Conservation (phyloP, 2,113 vertebrate genomes). For the Atractosteus spatula region DNA sequence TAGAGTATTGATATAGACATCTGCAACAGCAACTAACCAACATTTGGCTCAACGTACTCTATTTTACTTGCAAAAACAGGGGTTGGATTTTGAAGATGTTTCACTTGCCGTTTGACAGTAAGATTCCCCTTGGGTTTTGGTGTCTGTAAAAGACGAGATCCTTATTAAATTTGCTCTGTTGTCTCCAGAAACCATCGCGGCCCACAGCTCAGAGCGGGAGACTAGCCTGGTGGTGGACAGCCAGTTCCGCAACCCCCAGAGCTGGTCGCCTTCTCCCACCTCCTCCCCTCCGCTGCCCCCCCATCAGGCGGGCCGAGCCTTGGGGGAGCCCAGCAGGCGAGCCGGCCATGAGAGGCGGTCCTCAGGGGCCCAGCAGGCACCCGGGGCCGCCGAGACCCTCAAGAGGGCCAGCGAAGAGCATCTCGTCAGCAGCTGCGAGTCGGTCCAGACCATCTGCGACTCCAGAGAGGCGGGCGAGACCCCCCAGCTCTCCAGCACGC, state of each 20-base stretch:
- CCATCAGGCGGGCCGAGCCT: constrained; percentile 40
- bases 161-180: neutral
- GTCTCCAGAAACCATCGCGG: neutral
- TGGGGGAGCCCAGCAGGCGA: constrained; percentile 44
- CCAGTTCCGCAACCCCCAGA: constrained; percentile 68
- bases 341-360: constrained; percentile 14
- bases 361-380: constrained; percentile 43
- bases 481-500: constrained; percentile 39
- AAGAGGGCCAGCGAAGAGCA: constrained; percentile 68
- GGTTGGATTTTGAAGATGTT: too few relatives aligned
- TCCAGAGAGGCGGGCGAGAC: constrained; percentile 40
- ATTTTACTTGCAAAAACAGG: too few relatives aligned
- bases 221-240: constrained; percentile 31
- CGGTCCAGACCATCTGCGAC: constrained; percentile 81
- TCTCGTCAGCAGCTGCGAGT: constrained; percentile 88
- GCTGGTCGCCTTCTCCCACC: constrained; percentile 67
- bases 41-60: too few relatives aligned
- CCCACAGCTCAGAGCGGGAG: neutral
- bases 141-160: too few relatives aligned
- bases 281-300: constrained; percentile 58
- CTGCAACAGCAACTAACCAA: too few relatives aligned
- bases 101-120: too few relatives aligned
- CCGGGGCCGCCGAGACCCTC: constrained; percentile 65
- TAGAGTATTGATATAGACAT: too few relatives aligned
- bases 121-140: too few relatives aligned